Percentiles rank a stretch among this genome's conserved stretches.
Conservation (phyloP, 2,113 vertebrate species). For the Gila orcuttii region DNA sequence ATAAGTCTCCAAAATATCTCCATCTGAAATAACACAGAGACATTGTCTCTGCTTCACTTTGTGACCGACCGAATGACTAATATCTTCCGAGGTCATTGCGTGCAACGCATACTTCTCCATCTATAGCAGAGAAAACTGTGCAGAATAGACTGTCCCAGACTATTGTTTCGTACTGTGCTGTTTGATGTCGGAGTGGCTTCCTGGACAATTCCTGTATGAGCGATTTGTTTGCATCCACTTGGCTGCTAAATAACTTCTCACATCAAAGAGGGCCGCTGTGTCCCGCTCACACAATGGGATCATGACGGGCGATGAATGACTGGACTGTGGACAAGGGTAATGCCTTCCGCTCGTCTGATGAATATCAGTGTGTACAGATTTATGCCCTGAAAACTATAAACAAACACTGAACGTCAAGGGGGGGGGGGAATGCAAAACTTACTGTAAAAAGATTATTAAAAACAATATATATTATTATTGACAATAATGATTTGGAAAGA, state of each 20-base stretch:
- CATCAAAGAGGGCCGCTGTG: slow-evolving; percentile 75
- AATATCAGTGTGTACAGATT: slow-evolving; percentile 68
- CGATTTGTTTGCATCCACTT: slow-evolving; percentile 73
- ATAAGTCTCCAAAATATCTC: slow-evolving; percentile 51
- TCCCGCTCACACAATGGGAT: slow-evolving; percentile 73
- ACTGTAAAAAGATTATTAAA: neutral
- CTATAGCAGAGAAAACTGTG: slow-evolving; percentile 52
- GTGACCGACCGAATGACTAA: slow-evolving; percentile 53
- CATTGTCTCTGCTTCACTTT: slow-evolving; percentile 51
- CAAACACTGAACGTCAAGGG: slow-evolving; percentile 16
- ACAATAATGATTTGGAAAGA: too few species aligned
- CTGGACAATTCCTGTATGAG: slow-evolving; percentile 73
- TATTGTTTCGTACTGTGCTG: slow-evolving; percentile 69
- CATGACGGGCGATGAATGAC: slow-evolving; percentile 72
- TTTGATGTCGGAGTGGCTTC: slow-evolving; percentile 80
- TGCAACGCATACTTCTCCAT: slow-evolving; percentile 56
- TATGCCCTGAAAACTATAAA: slow-evolving; percentile 61
- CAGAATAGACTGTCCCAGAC: slow-evolving; percentile 60
- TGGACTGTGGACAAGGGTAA: slow-evolving; percentile 72
- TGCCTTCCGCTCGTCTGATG: slow-evolving; percentile 71
- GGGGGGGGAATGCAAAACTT: neutral
- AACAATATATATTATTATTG: too few species aligned
- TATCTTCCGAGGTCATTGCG: slow-evolving; percentile 61
- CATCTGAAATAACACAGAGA: slow-evolving; percentile 64
- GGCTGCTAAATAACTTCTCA: slow-evolving; percentile 78